Evolutionary conservation across 1,140 invertebrate genomes (phyloP).

Genomic region (Diachasmimorpha longicaudata): DNA sequence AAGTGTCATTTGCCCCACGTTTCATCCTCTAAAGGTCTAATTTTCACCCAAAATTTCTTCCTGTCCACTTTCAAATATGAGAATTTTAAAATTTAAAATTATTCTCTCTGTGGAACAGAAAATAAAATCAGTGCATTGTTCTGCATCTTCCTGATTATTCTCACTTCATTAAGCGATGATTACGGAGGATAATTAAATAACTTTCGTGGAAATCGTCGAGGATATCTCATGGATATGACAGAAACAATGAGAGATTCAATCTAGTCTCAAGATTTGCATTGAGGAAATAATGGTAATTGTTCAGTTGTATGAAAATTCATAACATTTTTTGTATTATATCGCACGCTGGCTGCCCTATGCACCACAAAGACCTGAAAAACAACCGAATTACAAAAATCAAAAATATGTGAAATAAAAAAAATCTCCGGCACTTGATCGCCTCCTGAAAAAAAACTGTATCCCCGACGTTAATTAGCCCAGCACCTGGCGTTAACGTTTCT

Average conservation of each 20-base stretch:
- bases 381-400: neutral
- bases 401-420: neutral
- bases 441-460: neutral
- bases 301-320: too few relatives aligned
- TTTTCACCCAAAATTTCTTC: too few relatives aligned
- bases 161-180: neutral
- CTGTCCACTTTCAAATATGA: too few relatives aligned
- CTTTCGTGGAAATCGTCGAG: neutral
- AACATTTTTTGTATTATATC: neutral
- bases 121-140: neutral
- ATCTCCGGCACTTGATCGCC: neutral
- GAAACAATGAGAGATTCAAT: neutral
- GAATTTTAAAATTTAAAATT: too few relatives aligned
- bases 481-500: neutral
- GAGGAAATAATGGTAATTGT: too few relatives aligned
- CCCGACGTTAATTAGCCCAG: neutral
- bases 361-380: too few relatives aligned
- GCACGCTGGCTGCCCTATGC: too few relatives aligned
- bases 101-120: neutral
- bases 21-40: too few relatives aligned
- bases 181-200: neutral
- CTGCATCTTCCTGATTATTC: neutral
- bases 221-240: neutral
- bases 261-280: neutral
- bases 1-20: too few relatives aligned